Conservation (phyloP, 2,888 invertebrate genomes). For the Plagodis dolabraria region DNA sequence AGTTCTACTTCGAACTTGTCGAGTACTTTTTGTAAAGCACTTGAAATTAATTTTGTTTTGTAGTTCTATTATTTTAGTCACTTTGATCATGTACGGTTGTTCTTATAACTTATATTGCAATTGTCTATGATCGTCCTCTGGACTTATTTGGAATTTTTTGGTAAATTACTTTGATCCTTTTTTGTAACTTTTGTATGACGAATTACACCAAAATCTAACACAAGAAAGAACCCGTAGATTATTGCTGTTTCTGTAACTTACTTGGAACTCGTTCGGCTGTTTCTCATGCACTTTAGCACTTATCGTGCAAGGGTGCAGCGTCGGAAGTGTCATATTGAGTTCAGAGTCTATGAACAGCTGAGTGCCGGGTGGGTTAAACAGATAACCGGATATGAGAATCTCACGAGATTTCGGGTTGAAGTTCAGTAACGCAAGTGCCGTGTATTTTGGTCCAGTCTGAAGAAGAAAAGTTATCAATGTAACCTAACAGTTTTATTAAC, state of each 20-base stretch:
- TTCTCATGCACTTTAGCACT: slow-evolving; percentile 88
- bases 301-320: slow-evolving; percentile 88
- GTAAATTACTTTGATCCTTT: too few relatives aligned
- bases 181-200: too few relatives aligned
- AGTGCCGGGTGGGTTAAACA: slow-evolving; percentile 87
- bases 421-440: slow-evolving; percentile 65
- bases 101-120: too few relatives aligned
- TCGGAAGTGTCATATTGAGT: slow-evolving; percentile 90
- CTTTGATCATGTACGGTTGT: too few relatives aligned
- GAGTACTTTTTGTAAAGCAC: too few relatives aligned
- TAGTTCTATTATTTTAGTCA: too few relatives aligned
- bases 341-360: slow-evolving; percentile 88
- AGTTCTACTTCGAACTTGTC: too few relatives aligned
- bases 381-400: slow-evolving; percentile 70
- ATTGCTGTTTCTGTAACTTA: slow-evolving; percentile 55
- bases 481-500: too few relatives aligned
- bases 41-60: too few relatives aligned
- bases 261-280: slow-evolving; percentile 87
- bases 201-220: too few relatives aligned
- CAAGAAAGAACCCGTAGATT: neutral
- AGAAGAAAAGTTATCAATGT: neutral
- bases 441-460: slow-evolving; percentile 76
- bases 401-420: slow-evolving; percentile 76
- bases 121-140: too few relatives aligned
- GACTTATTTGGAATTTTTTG: too few relatives aligned